Conservation (phyloP, 2,888 invertebrate species). For the Ryuthela nishihirai region DNA sequence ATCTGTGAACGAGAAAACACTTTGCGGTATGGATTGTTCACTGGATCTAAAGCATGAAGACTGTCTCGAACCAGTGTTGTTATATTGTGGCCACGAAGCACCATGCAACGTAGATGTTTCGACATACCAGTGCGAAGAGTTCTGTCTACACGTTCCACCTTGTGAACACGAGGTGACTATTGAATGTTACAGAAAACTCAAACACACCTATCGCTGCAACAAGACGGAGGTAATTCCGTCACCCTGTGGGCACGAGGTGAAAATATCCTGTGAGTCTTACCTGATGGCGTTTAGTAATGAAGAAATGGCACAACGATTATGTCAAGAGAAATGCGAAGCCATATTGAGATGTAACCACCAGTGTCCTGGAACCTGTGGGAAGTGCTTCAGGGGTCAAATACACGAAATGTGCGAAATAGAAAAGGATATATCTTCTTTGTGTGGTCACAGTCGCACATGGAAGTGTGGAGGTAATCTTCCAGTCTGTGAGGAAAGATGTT, state of each 20-base stretch:
- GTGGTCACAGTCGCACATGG: slow-evolving; percentile 49
- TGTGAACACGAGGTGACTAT: not conserved
- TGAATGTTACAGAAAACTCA: too few relatives aligned
- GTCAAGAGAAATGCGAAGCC: slow-evolving; percentile 46
- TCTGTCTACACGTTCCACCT: not conserved
- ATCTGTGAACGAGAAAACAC: too few relatives aligned
- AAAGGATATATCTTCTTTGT: slow-evolving; percentile 48
- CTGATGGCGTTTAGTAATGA: too few relatives aligned
- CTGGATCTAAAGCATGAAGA: not conserved
- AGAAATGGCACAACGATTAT: slow-evolving; percentile 49
- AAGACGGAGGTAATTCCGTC: too few relatives aligned
- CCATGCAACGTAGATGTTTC: slow-evolving; percentile 1
- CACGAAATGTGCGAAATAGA: slow-evolving; percentile 47
- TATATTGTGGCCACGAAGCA: not conserved
- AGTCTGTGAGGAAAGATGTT: slow-evolving; percentile 46
- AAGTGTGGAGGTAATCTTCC: slow-evolving; percentile 42
- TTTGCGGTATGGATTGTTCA: too few relatives aligned
- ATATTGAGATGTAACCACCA: slow-evolving; percentile 49
- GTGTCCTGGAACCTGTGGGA: slow-evolving; percentile 48
- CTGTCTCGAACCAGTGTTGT: not conserved
- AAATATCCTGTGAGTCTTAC: too few relatives aligned
- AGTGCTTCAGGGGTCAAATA: slow-evolving; percentile 49
- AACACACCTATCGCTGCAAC: too few relatives aligned
- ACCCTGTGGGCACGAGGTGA: too few relatives aligned
- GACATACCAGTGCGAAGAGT: too few relatives aligned